Evolutionary conservation across 2,888 invertebrate species (phyloP), one percentile per base, ranked within the genome.

Genomic region (Cryptus armator): DNA sequence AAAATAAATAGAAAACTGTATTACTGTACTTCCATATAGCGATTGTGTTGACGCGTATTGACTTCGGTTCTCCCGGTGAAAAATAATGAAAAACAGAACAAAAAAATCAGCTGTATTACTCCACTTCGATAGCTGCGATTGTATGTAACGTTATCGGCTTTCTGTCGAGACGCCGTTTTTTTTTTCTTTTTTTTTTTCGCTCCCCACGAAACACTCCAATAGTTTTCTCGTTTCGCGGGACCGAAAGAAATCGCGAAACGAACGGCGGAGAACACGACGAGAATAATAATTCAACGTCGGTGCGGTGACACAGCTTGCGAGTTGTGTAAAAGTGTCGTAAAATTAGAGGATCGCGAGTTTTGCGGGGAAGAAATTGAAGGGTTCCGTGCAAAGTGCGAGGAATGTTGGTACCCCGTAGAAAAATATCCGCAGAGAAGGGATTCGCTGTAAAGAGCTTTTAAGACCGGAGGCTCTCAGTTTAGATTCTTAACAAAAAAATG

Each of bases 161-260:
- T 59, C 12, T 3, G 9, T 12, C 14, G 32, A 72, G n/a, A 59
- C 2, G 37, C 37, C 37, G 37, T 14, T 44, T 46, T 44, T 37
- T 56, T 56, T 19, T 19, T 5, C 19, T 19, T 7, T 6, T 44
- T 37, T 56, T 56, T 12, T 7, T 56, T 10, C 10, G 10, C 56
- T 6, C 19, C 10, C 7, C 7, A 32, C 14, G 16, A 56, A 72
- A 56, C 53, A 56, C 32, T 46, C 66, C 16, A 14, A 43, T 19
- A 53, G 19, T 12, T 56, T 32, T 64, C 64, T 64, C 43, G 71
- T 64, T 71, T 37, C 51, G 51, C 62, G 16, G 44, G 12, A 10
- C 24, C 19, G 24, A 24, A 56, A 12, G 24, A 37, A 37, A 4
- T 24, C 24, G 19, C 16, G 24, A 19, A 24, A 7, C 19, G 24